Percentiles rank a stretch among this genome's conserved stretches.
phyloP scores from a whole-genome alignment of 2,797 vertebrate species.

The Helarctos malayanus region DNA sequence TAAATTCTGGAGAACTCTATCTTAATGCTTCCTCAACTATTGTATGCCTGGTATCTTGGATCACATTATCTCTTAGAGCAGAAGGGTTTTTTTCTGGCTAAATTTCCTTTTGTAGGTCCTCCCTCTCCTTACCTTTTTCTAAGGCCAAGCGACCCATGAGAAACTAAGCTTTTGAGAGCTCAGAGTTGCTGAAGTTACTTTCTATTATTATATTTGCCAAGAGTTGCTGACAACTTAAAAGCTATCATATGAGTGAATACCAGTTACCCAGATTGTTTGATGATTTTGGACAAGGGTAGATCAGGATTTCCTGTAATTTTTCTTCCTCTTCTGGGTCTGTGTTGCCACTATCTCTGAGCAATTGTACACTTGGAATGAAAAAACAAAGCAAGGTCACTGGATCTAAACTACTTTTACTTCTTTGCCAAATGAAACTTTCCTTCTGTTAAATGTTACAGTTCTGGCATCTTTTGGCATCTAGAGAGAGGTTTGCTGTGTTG shows the following conservation, averaged over 20 bases:
- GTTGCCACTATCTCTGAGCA: slow-evolving; percentile 73
- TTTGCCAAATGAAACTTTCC: slow-evolving; percentile 66
- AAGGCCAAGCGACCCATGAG: background rate
- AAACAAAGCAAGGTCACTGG: slow-evolving; percentile 70
- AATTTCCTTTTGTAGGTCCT: slow-evolving; percentile 58
- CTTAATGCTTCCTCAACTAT: slow-evolving; percentile 61
- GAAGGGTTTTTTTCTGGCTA: slow-evolving; percentile 55
- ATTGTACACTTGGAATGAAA: slow-evolving; percentile 67
- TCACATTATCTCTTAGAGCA: slow-evolving; percentile 57
- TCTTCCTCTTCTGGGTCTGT: slow-evolving; percentile 66
- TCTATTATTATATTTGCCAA: slow-evolving; percentile 70
- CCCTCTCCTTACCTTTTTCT: background rate
- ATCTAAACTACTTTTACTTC: slow-evolving; percentile 70
- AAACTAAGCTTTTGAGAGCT: slow-evolving; percentile 51
- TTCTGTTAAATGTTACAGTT: slow-evolving; percentile 34
- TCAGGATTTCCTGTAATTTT: slow-evolving; percentile 81
- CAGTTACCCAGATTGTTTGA: slow-evolving; percentile 74
- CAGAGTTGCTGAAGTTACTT: slow-evolving; percentile 69
- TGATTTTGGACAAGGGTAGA: slow-evolving; percentile 78
- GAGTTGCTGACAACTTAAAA: slow-evolving; percentile 77
- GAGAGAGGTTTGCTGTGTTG: slow-evolving; percentile 3
- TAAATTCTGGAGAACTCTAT: slow-evolving; percentile 5
- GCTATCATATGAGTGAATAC: slow-evolving; percentile 58
- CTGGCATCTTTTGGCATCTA: slow-evolving; percentile 34
- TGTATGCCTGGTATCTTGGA: background rate